Evolutionary conservation across 2,797 vertebrate species (phyloP).

Genomic region (Sebastes hubbsi): DNA sequence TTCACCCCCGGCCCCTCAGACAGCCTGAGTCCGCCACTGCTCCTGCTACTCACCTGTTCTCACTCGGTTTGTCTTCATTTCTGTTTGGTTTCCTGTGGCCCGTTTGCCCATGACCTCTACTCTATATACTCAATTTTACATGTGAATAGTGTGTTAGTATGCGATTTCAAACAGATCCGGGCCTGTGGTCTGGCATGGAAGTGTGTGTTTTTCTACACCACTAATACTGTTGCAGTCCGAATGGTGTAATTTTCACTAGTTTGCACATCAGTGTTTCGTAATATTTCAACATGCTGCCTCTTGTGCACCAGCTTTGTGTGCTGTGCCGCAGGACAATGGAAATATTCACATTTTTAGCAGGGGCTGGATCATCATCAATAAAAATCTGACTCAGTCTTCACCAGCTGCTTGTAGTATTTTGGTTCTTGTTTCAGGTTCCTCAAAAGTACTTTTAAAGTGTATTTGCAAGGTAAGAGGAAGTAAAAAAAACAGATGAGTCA

Average conservation of each 20-base stretch:
- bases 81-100: background rate
- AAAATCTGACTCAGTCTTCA: too few species aligned
- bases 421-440: background rate
- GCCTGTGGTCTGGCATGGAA: too few species aligned
- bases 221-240: background rate
- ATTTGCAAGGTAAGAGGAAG: background rate
- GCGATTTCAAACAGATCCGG: too few species aligned
- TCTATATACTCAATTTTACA: too few species aligned
- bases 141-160: too few species aligned
- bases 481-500: background rate
- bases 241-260: background rate
- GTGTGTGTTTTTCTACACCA: background rate
- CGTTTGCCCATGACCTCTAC: background rate
- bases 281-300: slow-evolving; percentile 23
- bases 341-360: background rate
- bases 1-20: too few species aligned
- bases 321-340: background rate
- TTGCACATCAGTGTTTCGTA: background rate
- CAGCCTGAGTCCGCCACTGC: too few species aligned
- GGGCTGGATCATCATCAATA: too few species aligned
- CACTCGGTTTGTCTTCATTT: background rate
- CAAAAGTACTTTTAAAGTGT: background rate
- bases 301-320: background rate
- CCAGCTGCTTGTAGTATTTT: background rate
- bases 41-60: background rate